phyloP scores from a whole-genome alignment of 2,888 invertebrate species.

The Amblyteles armatorius region DNA sequence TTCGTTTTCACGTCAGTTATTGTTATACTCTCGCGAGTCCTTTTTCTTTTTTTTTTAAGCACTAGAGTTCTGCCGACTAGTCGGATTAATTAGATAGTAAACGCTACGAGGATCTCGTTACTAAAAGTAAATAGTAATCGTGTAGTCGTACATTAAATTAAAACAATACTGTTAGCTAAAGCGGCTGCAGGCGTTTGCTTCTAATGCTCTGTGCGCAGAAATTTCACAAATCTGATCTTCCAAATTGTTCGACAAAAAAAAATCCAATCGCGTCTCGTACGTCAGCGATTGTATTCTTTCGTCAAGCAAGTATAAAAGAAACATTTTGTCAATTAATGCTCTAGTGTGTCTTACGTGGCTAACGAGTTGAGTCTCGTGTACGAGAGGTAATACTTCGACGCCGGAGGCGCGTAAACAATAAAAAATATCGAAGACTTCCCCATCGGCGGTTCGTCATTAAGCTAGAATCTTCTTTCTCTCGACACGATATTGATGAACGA shows the following conservation, averaged over 20 bases:
- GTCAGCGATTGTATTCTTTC: background rate
- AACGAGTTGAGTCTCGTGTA: constrained; percentile 50
- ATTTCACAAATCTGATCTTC: background rate
- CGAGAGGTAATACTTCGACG: constrained; percentile 61
- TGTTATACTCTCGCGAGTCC: constrained; percentile 28
- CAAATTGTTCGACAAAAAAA: constrained; percentile 1
- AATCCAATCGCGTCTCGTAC: background rate
- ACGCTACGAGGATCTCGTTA: constrained; percentile 53
- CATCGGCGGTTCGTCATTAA: constrained; percentile 8
- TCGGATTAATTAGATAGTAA: constrained; percentile 57
- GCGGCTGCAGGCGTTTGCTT: constrained; percentile 61
- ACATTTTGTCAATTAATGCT: constrained; percentile 23
- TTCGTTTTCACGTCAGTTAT: constrained; percentile 23
- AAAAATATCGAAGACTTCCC: constrained; percentile 15
- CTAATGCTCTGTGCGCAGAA: constrained; percentile 45
- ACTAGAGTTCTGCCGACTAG: constrained; percentile 59
- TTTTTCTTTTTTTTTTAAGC: constrained; percentile 38
- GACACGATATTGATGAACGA: constrained; percentile 48
- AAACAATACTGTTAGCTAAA: constrained; percentile 75
- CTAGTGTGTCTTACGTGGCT: constrained; percentile 38
- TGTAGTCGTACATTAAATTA: constrained; percentile 54
- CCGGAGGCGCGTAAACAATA: constrained; percentile 22
- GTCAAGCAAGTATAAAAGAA: constrained; percentile 1
- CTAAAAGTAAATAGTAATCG: constrained; percentile 37
- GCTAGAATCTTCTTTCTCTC: constrained; percentile 38